A percentile compares a stretch with the other conserved stretches of the same genome.
phyloP scores from a whole-genome alignment of 2,797 vertebrate species.

The Eidolon dupreanum region DNA sequence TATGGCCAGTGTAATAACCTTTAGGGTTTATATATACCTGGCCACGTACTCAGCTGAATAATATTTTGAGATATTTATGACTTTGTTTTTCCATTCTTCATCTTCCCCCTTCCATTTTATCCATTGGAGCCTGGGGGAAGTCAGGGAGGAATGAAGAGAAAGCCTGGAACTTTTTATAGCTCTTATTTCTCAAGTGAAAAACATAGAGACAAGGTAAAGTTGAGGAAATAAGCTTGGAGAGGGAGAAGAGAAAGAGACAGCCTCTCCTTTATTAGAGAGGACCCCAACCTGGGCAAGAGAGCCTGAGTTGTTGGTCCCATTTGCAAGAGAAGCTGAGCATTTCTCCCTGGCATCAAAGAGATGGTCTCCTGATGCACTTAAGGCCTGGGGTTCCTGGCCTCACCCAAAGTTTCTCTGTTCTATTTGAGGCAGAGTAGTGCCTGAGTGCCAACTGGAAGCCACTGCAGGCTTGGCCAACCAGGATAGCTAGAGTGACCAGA shows the following conservation, averaged over 20 bases:
- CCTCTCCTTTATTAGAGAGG: neutral
- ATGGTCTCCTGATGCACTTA: neutral
- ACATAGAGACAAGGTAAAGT: neutral
- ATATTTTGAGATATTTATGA: neutral
- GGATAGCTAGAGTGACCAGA: neutral
- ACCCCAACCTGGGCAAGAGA: neutral
- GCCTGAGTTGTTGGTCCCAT: neutral
- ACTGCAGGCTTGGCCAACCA: neutral
- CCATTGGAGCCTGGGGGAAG: neutral
- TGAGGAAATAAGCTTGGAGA: slow-evolving; percentile 25
- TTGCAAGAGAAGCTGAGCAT: neutral
- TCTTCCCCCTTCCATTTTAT: neutral
- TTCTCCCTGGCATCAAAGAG: neutral
- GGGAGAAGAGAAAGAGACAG: neutral
- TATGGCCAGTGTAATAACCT: neutral
- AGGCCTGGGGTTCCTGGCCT: neutral
- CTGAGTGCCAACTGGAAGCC: neutral
- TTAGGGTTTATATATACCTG: neutral
- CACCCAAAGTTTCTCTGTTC: neutral
- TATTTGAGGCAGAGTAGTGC: neutral
- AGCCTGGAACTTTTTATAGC: neutral
- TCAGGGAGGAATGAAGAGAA: neutral
- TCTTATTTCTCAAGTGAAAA: neutral
- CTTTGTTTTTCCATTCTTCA: neutral
- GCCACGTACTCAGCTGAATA: neutral